Base-by-base conservation (phyloP, 2,888 invertebrate species). In the Antheraea assamensis region DNA sequence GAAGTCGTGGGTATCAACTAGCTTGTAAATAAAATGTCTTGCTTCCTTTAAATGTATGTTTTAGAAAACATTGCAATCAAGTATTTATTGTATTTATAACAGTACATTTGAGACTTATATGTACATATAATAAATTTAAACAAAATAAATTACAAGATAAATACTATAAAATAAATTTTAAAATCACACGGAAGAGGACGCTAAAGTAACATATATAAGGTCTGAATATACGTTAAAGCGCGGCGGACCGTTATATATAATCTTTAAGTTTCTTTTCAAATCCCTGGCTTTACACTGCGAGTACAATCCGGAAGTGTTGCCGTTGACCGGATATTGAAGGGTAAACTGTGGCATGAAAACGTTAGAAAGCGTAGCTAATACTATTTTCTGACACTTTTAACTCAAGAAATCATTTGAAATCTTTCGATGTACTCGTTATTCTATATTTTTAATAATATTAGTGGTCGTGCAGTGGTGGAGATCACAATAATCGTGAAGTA, bases 291-390 rank as follows among this genome's bases (percentile, higher is more conserved):
- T 78, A 77, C 78, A 74, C 74, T 76, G 72, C 74, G 75, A 71
- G 35, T 77, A 72, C 72, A 55, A 31, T 71, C 35, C 78, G 81
- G 82, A 83, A 78, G 81, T 78, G 75, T 78, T 78, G 76, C 78
- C 80, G 81, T 80, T 80, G 78, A 75, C 81, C 82, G 84, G 85
- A 85, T 82, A 85, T 85, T 82, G 83, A 83, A 83, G 79, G 79
- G 82, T 81, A 81, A 83, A 83, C 82, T 75, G 71, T 49, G 47
- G 17, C 61, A 30, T 64, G 30, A 64, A 64, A 64, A 17, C 17
- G 30, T 64, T 30, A 27, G 61, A 64, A 27, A 17, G 15, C 30
- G 19, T 13, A 30, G 61, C 17, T 70, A 55, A 70, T 52, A 72
- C 24, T 68, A 35, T 68, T 70, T 70, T 55, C 27, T n/a, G 49